Conservation (phyloP, 1,140 invertebrate genomes). For the Lordiphosa stackelbergi region DNA sequence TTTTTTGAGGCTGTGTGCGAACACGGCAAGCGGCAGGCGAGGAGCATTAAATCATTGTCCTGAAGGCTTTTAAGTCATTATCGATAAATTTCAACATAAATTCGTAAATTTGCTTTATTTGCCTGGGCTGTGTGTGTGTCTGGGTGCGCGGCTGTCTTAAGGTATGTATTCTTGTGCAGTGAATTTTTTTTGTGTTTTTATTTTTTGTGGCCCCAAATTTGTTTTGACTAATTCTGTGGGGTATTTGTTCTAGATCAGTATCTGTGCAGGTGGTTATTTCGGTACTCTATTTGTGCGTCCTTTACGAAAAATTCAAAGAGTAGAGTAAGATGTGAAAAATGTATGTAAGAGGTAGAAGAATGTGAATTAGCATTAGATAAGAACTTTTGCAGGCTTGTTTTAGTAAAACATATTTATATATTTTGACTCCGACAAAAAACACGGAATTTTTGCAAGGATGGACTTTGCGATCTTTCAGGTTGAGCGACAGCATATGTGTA, state of each 20-base stretch:
- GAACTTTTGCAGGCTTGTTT: too few relatives aligned
- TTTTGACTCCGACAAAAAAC: too few relatives aligned
- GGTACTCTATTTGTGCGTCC: too few relatives aligned
- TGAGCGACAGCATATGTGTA: too few relatives aligned
- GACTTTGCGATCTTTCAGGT: too few relatives aligned
- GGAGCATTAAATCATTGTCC: constrained; percentile 76
- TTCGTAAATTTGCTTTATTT: constrained; percentile 76
- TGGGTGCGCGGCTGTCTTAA: constrained; percentile 14
- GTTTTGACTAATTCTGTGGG: constrained; percentile 52
- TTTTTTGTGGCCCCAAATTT: constrained; percentile 33
- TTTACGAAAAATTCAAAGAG: background rate
- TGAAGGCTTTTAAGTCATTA: constrained; percentile 77
- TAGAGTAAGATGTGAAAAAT: background rate
- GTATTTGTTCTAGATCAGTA: constrained; percentile 21
- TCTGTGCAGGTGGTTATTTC: constrained; percentile 3
- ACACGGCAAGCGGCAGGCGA: constrained; percentile 42
- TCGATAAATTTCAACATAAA: constrained; percentile 77
- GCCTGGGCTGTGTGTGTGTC: constrained; percentile 41
- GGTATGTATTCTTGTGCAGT: constrained; percentile 15
- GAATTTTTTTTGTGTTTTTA: constrained; percentile 2
- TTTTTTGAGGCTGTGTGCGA: constrained; percentile 40
- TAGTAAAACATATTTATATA: too few relatives aligned
- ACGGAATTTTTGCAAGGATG: too few relatives aligned
- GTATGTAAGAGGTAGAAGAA: background rate
- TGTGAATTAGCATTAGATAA: too few relatives aligned